Base-by-base conservation (phyloP, 2,797 vertebrate species). In the Fistularia tabacaria region DNA sequence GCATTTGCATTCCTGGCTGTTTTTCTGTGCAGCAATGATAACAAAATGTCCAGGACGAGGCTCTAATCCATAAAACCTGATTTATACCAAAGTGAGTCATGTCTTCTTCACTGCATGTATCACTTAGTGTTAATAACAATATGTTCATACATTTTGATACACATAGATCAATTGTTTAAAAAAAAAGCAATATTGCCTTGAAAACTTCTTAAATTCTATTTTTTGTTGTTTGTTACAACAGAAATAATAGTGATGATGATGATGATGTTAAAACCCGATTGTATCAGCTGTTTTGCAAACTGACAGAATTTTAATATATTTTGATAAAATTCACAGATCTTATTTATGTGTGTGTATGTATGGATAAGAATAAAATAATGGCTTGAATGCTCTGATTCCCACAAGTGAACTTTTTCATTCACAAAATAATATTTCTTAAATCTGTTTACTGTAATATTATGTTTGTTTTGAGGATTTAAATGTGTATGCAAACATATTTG, bases 401-500 rank as follows among this genome's bases (percentile, higher is more conserved):
- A 67, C 12, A 69, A 7, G 60, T 58, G 49, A 62, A 69, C 54
- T 14, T 67, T 70, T 68, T 40, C 43, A 57, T 62, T 12, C 71
- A 69, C 57, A 68, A 58, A 79, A 82, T 73, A 71, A 62, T 66
- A 59, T 79, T 60, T 64, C 52, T 50, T 67, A 70, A 87, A 88
- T 88, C 54, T 80, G 87, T 90, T 91, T 90, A 88, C 85, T 85
- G 64, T 61, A 66, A 78, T 72, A 73, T 79, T 54, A 74, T 69
- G 54, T 46, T 46, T 79, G 71, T 86, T 78, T 87, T 82, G 52
- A 38, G 81, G 67, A 78, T 80, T 79, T 39, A 81, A 81, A 87
- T 77, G 71, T 85, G 76, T 86, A 87, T 91, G 82, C 85, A 90
- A 86, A 82, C 82, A 69, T 80, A 76, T 87, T 78, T 90, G 87